Evolutionary conservation across 2,888 invertebrate genomes (phyloP).

Genomic region (Chaetogeoica ovagalla): DNA sequence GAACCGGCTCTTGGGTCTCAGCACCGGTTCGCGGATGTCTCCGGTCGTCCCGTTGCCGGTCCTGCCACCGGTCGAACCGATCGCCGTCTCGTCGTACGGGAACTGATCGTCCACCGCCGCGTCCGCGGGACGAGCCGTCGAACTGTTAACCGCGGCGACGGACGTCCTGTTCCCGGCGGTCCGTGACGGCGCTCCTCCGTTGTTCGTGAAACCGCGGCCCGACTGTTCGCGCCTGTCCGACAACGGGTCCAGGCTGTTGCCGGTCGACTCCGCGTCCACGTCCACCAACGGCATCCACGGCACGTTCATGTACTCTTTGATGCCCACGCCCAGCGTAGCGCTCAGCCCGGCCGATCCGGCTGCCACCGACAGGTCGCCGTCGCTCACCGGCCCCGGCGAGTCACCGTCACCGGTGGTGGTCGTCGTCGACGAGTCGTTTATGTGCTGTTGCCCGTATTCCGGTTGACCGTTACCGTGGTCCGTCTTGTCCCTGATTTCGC

Average conservation of each 20-base stretch:
- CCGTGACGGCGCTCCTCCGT: conserved; percentile 1
- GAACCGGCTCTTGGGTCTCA: conserved; percentile 51
- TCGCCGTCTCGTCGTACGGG: conserved; percentile 33
- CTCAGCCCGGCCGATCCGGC: conserved; percentile 16
- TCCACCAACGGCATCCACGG: conserved; percentile 54
- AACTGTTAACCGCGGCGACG: neutral
- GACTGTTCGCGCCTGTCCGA: conserved; percentile 46
- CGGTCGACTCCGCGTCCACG: conserved; percentile 31
- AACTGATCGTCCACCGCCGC: conserved; percentile 21
- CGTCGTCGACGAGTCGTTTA: conserved; percentile 18
- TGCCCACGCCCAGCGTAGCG: conserved; percentile 53
- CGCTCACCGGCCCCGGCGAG: neutral
- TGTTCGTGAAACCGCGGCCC: conserved; percentile 33
- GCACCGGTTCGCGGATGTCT: conserved; percentile 41
- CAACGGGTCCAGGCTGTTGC: conserved; percentile 43
- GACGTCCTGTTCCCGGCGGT: conserved; percentile 2
- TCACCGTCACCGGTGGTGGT: neutral
- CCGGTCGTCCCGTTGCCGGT: conserved; percentile 7
- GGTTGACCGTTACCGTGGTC: conserved; percentile 43
- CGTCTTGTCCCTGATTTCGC: conserved; percentile 32
- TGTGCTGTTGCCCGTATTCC: conserved; percentile 47
- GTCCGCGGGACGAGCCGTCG: neutral
- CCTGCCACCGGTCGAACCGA: neutral
- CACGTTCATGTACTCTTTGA: conserved; percentile 54
- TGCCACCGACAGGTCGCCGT: neutral